Conservation (phyloP, 2,888 invertebrate species). For the Eutolmus rufibarbis region DNA sequence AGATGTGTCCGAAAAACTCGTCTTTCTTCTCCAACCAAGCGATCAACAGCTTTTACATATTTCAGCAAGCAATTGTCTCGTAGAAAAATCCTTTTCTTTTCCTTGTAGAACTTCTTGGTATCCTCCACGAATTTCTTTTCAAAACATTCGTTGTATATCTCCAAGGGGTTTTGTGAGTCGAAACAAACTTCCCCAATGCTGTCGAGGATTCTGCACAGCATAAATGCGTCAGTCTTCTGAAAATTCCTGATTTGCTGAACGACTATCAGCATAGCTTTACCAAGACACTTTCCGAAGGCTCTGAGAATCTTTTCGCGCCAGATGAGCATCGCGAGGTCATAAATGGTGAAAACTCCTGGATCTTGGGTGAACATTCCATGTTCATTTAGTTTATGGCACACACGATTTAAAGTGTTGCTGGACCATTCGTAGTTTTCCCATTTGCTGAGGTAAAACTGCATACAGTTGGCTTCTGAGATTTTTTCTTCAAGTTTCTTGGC, state of each 20-base stretch:
- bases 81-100: background rate
- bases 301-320: background rate
- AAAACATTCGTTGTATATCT: background rate
- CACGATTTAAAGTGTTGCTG: background rate
- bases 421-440: background rate
- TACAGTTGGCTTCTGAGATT: background rate
- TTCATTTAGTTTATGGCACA: background rate
- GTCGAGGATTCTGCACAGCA: background rate
- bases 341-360: background rate
- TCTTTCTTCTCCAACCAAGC: background rate
- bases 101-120: background rate
- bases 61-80: background rate
- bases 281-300: background rate
- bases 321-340: background rate
- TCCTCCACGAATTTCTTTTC: background rate
- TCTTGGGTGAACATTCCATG: background rate
- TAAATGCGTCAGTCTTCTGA: background rate
- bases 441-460: background rate
- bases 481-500: background rate
- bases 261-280: background rate
- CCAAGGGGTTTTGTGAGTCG: background rate
- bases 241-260: background rate
- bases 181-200: background rate
- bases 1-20: background rate
- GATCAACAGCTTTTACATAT: background rate